Base-by-base conservation (phyloP, 53 echinoderm and acorn worm species). In the Zoroaster sp. region DNA sequence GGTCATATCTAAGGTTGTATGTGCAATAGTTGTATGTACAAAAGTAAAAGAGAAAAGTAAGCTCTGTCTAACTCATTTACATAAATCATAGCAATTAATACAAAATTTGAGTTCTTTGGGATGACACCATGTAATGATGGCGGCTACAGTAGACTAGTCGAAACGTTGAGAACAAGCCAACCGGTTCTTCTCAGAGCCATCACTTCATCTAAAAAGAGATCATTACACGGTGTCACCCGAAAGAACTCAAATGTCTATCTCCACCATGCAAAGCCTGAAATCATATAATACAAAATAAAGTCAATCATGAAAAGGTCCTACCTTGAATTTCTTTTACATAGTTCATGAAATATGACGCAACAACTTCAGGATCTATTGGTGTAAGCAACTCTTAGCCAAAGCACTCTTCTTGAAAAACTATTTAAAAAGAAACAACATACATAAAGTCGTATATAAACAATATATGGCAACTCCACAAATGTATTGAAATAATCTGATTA, bases 371-470 rank as follows among this genome's bases (percentile, higher is more conserved):
- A 54, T 34, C 59, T 52, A 36, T 78, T 78, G 32, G 78, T 78
- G 4, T 53, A 18, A 53, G 78, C 78, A 5, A 78, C 78, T 53
- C 35, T 52, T 15, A 78, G 46, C 78, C 78, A 78, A 15, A 78
- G 59, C 32, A 78, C 23, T 53, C 78, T 30, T 13, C 78, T 13
- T 37, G 78, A 78, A 53, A 78, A 78, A 13, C 78, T 78, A 35
- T 47, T 13, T 47, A 47, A 47, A 11, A 47, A 13, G 47, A 47
- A 47, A 11, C 47, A 17, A 17, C 17, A 47, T 47, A 47, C 17
- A 11, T 47, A 1, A 13, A 1, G 17, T 17, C 11, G 11, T 13
- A 47, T 47, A 13, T 5, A 11, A 47, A 17, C 17, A 47, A 17
- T 47, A 11, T 47, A 13, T 47, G 47, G 11, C 17, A 17, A 47